Evolutionary conservation across 2,797 vertebrate species (phyloP), one percentile per base, ranked within the genome.

Genomic region (Fringilla coelebs): DNA sequence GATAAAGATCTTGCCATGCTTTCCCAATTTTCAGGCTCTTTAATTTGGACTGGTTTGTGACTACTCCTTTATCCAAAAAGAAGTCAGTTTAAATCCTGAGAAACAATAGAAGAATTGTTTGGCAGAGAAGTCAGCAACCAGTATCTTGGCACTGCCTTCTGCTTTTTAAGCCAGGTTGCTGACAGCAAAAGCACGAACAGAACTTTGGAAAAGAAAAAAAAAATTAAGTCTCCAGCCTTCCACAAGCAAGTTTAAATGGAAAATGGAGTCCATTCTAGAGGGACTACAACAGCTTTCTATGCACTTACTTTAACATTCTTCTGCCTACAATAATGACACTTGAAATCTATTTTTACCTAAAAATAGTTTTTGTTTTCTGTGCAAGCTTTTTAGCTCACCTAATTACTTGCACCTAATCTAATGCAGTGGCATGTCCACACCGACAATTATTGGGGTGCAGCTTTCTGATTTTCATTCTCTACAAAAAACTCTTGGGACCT

Each of bases 41-140:
- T 76, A 72, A 2, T 89, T 93, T 75, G 12, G 17, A 70, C 70
- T 70, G 7, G 24, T 85, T 91, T 84, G 43, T 70, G 85, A 76
- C 66, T 76, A 19, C 43, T 94, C 2, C 51, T 92, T 88, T 88
- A 62, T 70, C 85, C 70, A 24, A 55, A 67, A 71, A 88, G 65
- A 72, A 57, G 62, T 85, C 89, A 72, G 54, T 92, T 89, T 89
- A 88, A 90, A 82, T 95, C 58, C 36, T 78, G 75, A 71, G 93
- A 63, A 95, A 93, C 85, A 96, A 88, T 73, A 41, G 66, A 87
- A 86, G 76, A 95, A 77, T 72, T 88, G 52, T 90, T 95, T 89
- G 76, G 77, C 75, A 83, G 38, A 78, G 65, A 88, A 80, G 52
- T 66, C 88, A 68, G 80, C 79, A 89, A 2, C 58, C 71, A 72